A percentile compares a stretch with the other conserved stretches of the same genome.
phyloP scores from a whole-genome alignment of 2,113 vertebrate genomes.

The Xiphias gladius region DNA sequence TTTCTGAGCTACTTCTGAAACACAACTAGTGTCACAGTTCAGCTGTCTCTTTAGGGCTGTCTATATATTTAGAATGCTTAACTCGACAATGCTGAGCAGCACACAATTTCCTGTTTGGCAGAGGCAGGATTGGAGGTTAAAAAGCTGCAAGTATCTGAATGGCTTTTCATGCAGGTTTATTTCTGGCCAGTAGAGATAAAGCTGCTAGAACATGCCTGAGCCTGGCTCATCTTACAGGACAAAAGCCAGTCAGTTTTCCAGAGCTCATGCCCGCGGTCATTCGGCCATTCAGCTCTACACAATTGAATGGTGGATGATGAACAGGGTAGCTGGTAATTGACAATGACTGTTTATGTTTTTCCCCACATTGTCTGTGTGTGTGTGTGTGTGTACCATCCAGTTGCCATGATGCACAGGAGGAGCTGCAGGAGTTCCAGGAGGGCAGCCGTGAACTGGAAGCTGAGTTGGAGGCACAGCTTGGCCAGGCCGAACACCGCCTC shows the following conservation, averaged over 20 bases:
- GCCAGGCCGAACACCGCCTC: constrained; percentile 95
- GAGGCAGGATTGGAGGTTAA: constrained; percentile 34
- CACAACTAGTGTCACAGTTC: constrained; percentile 38
- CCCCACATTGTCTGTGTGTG: not conserved
- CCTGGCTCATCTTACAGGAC: constrained; percentile 49
- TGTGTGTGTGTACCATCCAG: constrained; percentile 75
- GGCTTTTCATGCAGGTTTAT: constrained; percentile 51
- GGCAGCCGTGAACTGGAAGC: constrained; percentile 97
- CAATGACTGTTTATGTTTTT: constrained; percentile 25
- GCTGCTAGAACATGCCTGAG: constrained; percentile 54
- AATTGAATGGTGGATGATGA: constrained; percentile 41
- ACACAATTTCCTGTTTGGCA: constrained; percentile 35
- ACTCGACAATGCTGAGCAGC: constrained; percentile 34
- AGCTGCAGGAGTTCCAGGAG: constrained; percentile 98
- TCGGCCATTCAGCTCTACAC: constrained; percentile 32
- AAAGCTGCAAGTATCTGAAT: constrained; percentile 48
- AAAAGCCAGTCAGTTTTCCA: constrained; percentile 63
- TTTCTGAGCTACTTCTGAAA: constrained; percentile 39
- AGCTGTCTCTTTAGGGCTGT: constrained; percentile 47
- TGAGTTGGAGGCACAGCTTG: constrained; percentile 95
- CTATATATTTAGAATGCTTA: constrained; percentile 67
- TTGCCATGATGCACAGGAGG: constrained; percentile 95
- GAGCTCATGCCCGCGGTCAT: constrained; percentile 19
- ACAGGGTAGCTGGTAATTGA: constrained; percentile 14
- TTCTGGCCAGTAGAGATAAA: constrained; percentile 28